phyloP scores from a whole-genome alignment of 2,888 invertebrate genomes.

The Eupithecia insigniata region DNA sequence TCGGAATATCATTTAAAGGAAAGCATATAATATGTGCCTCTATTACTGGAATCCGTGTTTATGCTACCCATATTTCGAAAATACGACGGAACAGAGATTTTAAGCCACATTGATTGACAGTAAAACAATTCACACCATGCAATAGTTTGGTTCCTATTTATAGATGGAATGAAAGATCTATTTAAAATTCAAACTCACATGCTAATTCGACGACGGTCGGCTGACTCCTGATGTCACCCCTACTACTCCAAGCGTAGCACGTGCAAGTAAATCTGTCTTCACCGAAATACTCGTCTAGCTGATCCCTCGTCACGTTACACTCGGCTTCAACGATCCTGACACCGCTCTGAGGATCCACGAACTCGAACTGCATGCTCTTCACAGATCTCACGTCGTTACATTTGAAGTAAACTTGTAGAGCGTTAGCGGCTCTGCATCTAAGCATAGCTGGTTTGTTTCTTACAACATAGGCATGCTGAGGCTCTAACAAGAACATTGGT shows the following conservation, averaged over 20 bases:
- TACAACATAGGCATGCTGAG: conserved; percentile 94
- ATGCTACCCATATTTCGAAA: background rate
- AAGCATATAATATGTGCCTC: conserved; percentile 6
- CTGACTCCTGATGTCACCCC: conserved; percentile 94
- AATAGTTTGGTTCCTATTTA: conserved; percentile 31
- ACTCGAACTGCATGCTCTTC: conserved; percentile 89
- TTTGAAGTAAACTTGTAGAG: conserved; percentile 93
- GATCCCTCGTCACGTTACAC: conserved; percentile 93
- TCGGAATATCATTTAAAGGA: conserved; percentile 16
- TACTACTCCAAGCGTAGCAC: conserved; percentile 96
- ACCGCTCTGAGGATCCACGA: conserved; percentile 95
- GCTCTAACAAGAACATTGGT: conserved; percentile 94
- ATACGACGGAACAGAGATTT: background rate
- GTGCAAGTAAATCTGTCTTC: conserved; percentile 96
- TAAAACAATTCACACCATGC: conserved; percentile 28
- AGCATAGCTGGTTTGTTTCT: conserved; percentile 95
- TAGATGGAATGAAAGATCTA: conserved; percentile 43
- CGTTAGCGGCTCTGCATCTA: conserved; percentile 95
- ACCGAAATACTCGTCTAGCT: conserved; percentile 97
- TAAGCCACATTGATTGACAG: conserved; percentile 32
- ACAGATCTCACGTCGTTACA: conserved; percentile 92
- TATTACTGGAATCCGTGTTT: conserved; percentile 7
- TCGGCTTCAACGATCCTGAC: conserved; percentile 94
- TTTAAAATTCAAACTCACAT: conserved; percentile 89
- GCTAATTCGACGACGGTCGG: conserved; percentile 95